Evolutionary conservation across 1,140 invertebrate species (phyloP).

Genomic region (Brachionus calyciflorus): DNA sequence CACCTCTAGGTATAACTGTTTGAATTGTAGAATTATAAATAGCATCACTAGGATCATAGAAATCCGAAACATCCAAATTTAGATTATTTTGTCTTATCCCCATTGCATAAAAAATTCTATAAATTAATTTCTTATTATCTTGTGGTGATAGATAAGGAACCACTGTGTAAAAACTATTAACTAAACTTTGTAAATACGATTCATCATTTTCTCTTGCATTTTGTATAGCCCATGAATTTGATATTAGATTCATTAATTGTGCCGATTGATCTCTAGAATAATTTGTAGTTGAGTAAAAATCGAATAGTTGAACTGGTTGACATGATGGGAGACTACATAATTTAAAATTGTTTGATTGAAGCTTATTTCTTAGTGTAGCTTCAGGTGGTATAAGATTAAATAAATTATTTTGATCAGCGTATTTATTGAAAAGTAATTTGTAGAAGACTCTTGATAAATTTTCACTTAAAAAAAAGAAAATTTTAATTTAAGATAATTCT

Average conservation of each 20-base stretch:
- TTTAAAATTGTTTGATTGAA: neutral
- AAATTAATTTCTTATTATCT: neutral
- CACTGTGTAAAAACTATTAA: neutral
- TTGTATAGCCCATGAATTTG: neutral
- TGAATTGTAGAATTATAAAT: conserved; percentile 6
- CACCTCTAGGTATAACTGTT: neutral
- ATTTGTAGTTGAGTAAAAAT: neutral
- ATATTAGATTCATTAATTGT: neutral
- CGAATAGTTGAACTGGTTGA: neutral
- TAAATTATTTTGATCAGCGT: conserved; percentile 27
- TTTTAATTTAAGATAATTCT: neutral
- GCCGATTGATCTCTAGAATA: neutral
- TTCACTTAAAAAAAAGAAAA: neutral
- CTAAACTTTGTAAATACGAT: neutral
- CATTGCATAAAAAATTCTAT: conserved; percentile 14
- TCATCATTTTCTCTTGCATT: neutral
- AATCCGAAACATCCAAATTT: conserved; percentile 17
- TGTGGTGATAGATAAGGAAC: conserved; percentile 2
- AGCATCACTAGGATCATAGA: neutral
- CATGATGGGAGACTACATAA: neutral
- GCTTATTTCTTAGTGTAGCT: neutral
- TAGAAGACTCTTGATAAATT: conserved; percentile 9
- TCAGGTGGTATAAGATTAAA: neutral
- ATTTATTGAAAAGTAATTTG: neutral
- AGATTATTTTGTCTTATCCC: neutral